Base-by-base conservation (phyloP, 2,797 vertebrate species). In the Lycodopsis pacificus region DNA sequence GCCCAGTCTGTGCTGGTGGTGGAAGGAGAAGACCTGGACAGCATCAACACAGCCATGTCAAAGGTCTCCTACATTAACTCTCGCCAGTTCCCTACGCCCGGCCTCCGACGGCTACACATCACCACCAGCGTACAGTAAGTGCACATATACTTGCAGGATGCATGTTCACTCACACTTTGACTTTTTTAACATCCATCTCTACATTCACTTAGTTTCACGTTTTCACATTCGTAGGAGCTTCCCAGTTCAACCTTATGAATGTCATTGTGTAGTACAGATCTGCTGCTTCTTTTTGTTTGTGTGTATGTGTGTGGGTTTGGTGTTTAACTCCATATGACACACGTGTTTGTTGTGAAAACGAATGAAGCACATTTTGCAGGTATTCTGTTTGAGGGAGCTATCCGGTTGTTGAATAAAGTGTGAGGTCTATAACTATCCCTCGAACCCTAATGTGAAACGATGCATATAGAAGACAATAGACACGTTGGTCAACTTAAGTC, bases 41-140 rank as follows among this genome's bases (percentile, higher is more conserved):
- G 96, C 91, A 96, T 99, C 94, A 97, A 97, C 94, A 94, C 84
- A 17, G 98, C 97, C 86, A 96, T 99, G 81, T 95, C 86, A 77
- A 98, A 97, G 83, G 96, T 99, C 65, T 98, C 97, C 88, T 99
- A 99, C 93, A 98, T 99, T 90, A 99, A 99, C 94, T 98, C 97
- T 42, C 96, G 97, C 69, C 98, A 98, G 94, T 99, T 99, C 84
- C 97, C 97, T 4, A 98, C 97, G 0, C 91, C 97, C 2, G 98
- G 98, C 0, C 76, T 97, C 65, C 94, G 98, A 22, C 94, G 90
- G 48, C 95, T 99, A 19, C 97, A 92, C 93, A 94, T 99, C 80
- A 95, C 95, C 70, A 98, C 98, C 38, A 94, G 96, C 92, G 97
- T 98, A 58, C 97, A 98, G 98, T 99, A 92, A 97, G 98, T 96